Evolutionary conservation across 2,797 vertebrate genomes (phyloP), one percentile per base, ranked within the genome.

Genomic region (Phaenicophaeus curvirostris): DNA sequence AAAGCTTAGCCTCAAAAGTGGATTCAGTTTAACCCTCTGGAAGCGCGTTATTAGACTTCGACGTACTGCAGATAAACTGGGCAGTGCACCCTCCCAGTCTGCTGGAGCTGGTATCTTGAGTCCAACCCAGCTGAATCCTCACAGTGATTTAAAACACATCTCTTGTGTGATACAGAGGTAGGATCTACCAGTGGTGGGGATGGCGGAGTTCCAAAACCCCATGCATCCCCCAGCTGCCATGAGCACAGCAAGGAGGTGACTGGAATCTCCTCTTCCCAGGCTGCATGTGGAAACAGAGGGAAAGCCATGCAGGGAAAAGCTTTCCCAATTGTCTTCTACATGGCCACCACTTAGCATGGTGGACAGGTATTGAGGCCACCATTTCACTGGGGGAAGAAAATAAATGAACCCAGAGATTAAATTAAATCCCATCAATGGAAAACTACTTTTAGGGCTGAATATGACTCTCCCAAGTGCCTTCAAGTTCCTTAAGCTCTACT

Each of bases 31-130:
- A 75, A 79, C 79, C 33, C 67, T 65, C 55, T 15, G 55, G 24
- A 46, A 63, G n/a, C 6, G 1, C 1, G 44, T n/a, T 24, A 2
- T 37, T 5, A 33, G 66, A 4, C 23, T 7, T 28, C 0, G 44
- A n/a, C 28, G 50, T 46, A 11, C 68, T 24, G 73, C 78, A 39
- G 75, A 20, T 6, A 21, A n/a, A 4, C 44, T 0, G 25, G 50
- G 68, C 46, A 1, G 27, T 7, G 33, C 41, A 16, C 7, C 72
- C 67, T 83, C 54, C 73, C 16, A 8, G 6, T 8, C 2, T 21
- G 27, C 63, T 44, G 41, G 9, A 50, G 20, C 23, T 28, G 54
- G 20, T 15, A 7, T 1, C 37, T 51, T 21, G n/a, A 42, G 8
- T 35, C 33, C 16, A 11, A 30, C 35, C 44, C 82, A 55, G 59